Evolutionary conservation across 2,888 invertebrate species (phyloP).

Genomic region (Acanthosepion pharaonis): DNA sequence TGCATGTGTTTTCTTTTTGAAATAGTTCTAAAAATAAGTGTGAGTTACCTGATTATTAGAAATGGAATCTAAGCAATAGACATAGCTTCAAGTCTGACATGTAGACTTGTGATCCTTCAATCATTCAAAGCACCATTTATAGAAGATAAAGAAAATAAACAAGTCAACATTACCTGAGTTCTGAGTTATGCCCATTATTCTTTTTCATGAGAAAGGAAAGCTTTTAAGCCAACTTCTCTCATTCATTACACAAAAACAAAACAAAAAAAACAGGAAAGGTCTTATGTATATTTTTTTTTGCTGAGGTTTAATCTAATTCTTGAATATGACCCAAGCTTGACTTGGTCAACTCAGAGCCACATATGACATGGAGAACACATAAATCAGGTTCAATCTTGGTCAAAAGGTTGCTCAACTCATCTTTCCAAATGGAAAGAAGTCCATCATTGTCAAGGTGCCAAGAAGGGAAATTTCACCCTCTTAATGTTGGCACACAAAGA

Average conservation of each 20-base stretch:
- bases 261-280: background rate
- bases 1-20: no score
- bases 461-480: background rate
- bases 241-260: background rate
- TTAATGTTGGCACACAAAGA: background rate
- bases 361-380: background rate
- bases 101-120: background rate
- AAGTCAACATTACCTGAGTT: background rate
- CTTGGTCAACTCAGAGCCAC: background rate
- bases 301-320: background rate
- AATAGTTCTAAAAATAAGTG: no score
- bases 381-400: background rate
- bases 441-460: background rate
- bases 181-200: background rate
- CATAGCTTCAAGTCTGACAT: background rate
- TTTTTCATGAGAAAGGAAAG: background rate
- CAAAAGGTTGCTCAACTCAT: conserved; percentile 33
- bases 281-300: background rate
- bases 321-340: background rate
- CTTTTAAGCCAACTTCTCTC: background rate
- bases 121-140: background rate
- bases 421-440: background rate
- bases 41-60: no score
- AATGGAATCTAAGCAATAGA: background rate
- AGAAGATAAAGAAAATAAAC: background rate